Conservation (phyloP, 2,797 vertebrate species). For the Chelmon rostratus region DNA sequence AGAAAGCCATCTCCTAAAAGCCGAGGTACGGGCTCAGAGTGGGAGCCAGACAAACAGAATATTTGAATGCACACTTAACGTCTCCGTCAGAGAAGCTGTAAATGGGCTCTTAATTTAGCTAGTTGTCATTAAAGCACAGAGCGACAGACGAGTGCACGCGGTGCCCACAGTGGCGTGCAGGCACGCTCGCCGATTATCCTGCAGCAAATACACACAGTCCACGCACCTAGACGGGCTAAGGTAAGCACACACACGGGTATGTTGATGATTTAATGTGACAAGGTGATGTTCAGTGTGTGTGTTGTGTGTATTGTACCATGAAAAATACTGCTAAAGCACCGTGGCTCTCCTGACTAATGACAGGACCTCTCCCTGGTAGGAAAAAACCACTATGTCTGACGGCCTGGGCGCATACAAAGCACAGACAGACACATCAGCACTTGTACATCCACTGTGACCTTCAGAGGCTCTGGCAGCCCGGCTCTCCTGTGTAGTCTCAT, state of each 20-base stretch:
- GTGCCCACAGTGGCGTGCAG: not conserved
- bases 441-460: slow-evolving; percentile 72
- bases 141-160: slow-evolving; percentile 27
- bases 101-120: slow-evolving; percentile 75
- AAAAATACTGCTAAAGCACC: slow-evolving; percentile 63
- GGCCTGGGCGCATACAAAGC: slow-evolving; percentile 38
- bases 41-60: slow-evolving; percentile 35
- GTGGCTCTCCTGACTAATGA: slow-evolving; percentile 67
- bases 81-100: slow-evolving; percentile 59
- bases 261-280: slow-evolving; percentile 71
- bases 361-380: slow-evolving; percentile 56
- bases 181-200: not conserved
- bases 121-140: slow-evolving; percentile 72
- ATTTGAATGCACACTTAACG: slow-evolving; percentile 65
- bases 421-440: slow-evolving; percentile 61
- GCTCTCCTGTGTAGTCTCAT: slow-evolving; percentile 71
- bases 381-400: slow-evolving; percentile 57
- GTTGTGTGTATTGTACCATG: slow-evolving; percentile 41
- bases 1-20: slow-evolving; percentile 78
- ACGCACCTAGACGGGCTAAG: slow-evolving; percentile 20
- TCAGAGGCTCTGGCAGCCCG: slow-evolving; percentile 68
- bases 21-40: slow-evolving; percentile 34
- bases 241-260: slow-evolving; percentile 24
- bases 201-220: slow-evolving; percentile 39
- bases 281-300: slow-evolving; percentile 60